Conservation (phyloP, 2,888 invertebrate genomes). For the Acanthoscelides obtectus region DNA sequence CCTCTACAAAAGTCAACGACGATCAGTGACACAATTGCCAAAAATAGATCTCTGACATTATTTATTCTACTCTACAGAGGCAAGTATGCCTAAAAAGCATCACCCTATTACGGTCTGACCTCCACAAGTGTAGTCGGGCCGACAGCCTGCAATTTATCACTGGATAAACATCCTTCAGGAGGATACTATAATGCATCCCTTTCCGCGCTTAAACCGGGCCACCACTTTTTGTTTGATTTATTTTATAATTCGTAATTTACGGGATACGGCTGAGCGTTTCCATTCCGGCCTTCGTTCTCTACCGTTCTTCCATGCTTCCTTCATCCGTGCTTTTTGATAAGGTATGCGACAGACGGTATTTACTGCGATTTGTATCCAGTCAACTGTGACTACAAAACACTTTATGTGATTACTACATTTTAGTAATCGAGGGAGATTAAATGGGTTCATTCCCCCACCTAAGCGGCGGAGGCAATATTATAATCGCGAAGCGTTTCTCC, state of each 20-base stretch:
- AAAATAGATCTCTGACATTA: too few species aligned
- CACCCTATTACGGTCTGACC: neutral
- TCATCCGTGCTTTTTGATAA: neutral
- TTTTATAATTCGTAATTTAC: neutral
- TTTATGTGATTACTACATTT: too few species aligned
- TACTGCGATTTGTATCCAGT: too few species aligned
- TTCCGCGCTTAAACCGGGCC: neutral
- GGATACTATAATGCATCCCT: neutral
- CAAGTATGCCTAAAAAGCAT: neutral
- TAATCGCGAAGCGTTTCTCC: too few species aligned
- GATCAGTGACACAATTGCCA: too few species aligned
- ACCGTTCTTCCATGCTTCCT: neutral
- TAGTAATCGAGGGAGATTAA: too few species aligned
- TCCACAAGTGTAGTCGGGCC: neutral
- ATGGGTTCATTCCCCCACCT: too few species aligned
- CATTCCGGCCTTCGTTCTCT: neutral
- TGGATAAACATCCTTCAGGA: neutral
- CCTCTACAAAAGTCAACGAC: too few species aligned
- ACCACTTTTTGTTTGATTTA: neutral
- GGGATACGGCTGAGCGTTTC: neutral
- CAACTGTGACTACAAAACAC: too few species aligned
- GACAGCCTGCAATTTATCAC: neutral
- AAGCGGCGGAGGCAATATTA: too few species aligned
- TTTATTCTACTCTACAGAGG: too few species aligned
- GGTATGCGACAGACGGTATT: too few species aligned